Evolutionary conservation across 2,888 invertebrate species (phyloP).

Genomic region (Agapostemon virescens): DNA sequence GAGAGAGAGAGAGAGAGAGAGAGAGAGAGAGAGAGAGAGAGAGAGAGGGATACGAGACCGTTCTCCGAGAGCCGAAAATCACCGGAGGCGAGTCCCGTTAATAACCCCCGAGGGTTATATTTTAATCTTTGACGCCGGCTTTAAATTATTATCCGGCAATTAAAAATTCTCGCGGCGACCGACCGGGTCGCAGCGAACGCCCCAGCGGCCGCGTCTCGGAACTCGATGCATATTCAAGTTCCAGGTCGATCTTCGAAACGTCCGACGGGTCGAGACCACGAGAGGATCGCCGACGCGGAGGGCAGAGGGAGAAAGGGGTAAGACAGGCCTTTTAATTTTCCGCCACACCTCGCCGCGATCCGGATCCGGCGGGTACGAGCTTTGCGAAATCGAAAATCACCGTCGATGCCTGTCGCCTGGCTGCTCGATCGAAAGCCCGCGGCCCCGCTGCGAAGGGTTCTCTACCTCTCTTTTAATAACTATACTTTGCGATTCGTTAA

Average conservation of each 20-base stretch:
- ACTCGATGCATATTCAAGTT: conserved; percentile 50
- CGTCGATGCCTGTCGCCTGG: conserved; percentile 38
- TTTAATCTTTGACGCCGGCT: conserved; percentile 44
- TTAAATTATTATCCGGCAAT: conserved; percentile 55
- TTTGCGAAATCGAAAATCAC: conserved; percentile 64
- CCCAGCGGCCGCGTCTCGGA: background rate
- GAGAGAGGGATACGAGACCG: background rate
- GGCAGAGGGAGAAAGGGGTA: background rate
- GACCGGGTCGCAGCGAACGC: conserved; percentile 1
- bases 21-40: background rate
- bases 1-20: background rate
- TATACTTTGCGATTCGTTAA: conserved; percentile 74
- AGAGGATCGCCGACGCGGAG: background rate
- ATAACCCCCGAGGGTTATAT: conserved; percentile 49
- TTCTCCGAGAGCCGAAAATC: conserved; percentile 6
- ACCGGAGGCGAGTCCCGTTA: conserved; percentile 28
- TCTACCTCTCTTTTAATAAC: conserved; percentile 68
- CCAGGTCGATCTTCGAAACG: conserved; percentile 8
- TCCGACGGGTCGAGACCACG: background rate
- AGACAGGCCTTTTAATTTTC: conserved; percentile 35
- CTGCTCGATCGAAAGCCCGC: conserved; percentile 38
- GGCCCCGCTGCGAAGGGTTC: conserved; percentile 3
- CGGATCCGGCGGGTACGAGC: conserved; percentile 33
- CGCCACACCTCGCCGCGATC: conserved; percentile 44
- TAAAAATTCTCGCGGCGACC: conserved; percentile 38